Base-by-base conservation (phyloP, 2,113 vertebrate species). In the Shinisaurus crocodilurus region DNA sequence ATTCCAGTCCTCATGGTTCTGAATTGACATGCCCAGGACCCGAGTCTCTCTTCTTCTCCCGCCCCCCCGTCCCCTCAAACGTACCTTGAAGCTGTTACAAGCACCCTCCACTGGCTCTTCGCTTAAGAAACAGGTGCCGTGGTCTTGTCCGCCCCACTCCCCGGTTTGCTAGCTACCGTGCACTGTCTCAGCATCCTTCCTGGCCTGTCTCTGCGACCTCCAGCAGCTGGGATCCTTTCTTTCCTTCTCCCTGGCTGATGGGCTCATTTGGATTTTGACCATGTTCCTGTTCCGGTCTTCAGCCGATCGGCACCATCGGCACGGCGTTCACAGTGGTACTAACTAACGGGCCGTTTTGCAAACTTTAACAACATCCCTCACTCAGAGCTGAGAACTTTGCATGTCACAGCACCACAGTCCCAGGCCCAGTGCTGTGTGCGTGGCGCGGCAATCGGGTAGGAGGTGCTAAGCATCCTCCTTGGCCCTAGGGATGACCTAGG, bases 31-130 rank as follows among this genome's bases (percentile, higher is more conserved):
- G 34, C 40, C 60, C 8, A 2, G 50, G 34, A 2, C 6, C 5
- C 3, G 3, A 0, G 7, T 12, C 34, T 70, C 45, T 1, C 0
- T 32, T 25, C 1, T 9, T 0, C 18, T 76, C 50, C 37, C 34
- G 15, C 18, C n/a, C 37, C 0, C 82, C 89, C 92, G 15, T 69
- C 60, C 34, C 69, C 45, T n/a, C 65, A 43, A 57, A 5, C 8
- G 29, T 18, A 75, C 27, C 25, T 37, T 75, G 72, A 74, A 48
- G n/a, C n/a, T 85, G 77, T 81, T 63, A 45, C n/a, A 80, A 1
- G 8, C 29, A 32, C 45, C 10, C 29, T 74, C 65, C 27, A 43
- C 45, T 72, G 1, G 27, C 76, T 48, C 45, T 48, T 29, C 16
- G 3, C 32, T 50, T 27, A 45, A 18, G 82, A 69, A 32, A 43